Evolutionary conservation across 2,797 vertebrate species (phyloP).

Genomic region (Tadarida brasiliensis): DNA sequence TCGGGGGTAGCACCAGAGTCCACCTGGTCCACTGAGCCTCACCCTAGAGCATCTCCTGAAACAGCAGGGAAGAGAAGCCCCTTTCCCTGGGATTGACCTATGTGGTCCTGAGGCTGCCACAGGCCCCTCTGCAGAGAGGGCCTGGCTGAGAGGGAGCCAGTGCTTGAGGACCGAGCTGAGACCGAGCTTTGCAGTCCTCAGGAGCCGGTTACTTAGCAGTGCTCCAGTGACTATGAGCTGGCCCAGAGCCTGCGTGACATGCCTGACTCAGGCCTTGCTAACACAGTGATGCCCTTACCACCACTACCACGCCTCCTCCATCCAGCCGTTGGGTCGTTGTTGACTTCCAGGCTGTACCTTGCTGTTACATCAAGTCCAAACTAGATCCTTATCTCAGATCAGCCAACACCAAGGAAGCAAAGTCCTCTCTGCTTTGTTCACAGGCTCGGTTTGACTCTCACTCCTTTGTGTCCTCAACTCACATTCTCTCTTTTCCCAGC

Average conservation of each 20-base stretch:
- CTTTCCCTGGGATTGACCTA: background rate
- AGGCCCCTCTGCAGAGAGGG: background rate
- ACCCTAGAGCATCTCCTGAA: background rate
- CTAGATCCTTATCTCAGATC: background rate
- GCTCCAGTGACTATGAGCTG: background rate
- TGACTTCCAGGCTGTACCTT: background rate
- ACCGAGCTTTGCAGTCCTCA: background rate
- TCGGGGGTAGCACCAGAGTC: background rate
- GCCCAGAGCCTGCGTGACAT: background rate
- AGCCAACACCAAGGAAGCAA: background rate
- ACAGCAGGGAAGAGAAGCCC: background rate
- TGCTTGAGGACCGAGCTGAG: background rate
- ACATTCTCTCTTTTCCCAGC: background rate
- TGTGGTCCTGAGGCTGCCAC: background rate
- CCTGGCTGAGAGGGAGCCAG: background rate
- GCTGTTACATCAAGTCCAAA: background rate
- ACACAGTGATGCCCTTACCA: background rate
- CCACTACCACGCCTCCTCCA: rapidly evolving
- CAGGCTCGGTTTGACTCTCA: background rate
- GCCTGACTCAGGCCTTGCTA: background rate
- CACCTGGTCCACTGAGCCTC: background rate
- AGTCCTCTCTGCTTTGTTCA: background rate
- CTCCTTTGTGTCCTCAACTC: background rate
- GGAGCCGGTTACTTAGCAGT: background rate
- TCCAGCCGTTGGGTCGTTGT: background rate